phyloP scores from a whole-genome alignment of 2,113 vertebrate species.

The Notothenia rossii region DNA sequence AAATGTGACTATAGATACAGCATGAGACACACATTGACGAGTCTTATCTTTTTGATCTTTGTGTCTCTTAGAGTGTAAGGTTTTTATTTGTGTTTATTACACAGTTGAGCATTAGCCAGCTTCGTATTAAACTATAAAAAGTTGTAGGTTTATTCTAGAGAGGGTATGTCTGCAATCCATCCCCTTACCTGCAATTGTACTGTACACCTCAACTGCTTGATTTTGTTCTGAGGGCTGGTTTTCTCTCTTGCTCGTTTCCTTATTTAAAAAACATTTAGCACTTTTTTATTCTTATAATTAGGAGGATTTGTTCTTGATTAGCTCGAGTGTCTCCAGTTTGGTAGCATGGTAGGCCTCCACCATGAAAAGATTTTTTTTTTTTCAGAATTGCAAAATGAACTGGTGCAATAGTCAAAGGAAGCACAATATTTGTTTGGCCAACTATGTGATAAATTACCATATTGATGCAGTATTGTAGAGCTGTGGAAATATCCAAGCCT shows the following conservation, averaged over 20 bases:
- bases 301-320: slow-evolving; percentile 32
- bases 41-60: slow-evolving; percentile 2
- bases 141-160: slow-evolving; percentile 44
- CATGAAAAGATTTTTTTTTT: no score
- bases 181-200: slow-evolving; percentile 27
- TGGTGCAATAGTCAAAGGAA: no score
- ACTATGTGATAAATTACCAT: no score
- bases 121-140: slow-evolving; percentile 44
- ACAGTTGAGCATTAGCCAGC: slow-evolving; percentile 15
- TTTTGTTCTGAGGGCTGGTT: slow-evolving; percentile 11
- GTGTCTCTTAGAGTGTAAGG: background rate
- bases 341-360: no score
- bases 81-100: slow-evolving; percentile 28
- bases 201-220: slow-evolving; percentile 15
- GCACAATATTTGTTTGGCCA: no score
- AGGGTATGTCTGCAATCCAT: slow-evolving; percentile 34
- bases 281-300: slow-evolving; percentile 20
- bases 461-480: no score
- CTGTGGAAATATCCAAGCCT: no score
- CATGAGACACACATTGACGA: background rate
- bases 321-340: slow-evolving; percentile 11
- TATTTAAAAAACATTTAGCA: background rate
- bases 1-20: background rate
- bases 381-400: no score
- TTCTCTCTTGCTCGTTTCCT: background rate